Base-by-base conservation (phyloP, 1,140 invertebrate genomes). In the Drosophila leontia region DNA sequence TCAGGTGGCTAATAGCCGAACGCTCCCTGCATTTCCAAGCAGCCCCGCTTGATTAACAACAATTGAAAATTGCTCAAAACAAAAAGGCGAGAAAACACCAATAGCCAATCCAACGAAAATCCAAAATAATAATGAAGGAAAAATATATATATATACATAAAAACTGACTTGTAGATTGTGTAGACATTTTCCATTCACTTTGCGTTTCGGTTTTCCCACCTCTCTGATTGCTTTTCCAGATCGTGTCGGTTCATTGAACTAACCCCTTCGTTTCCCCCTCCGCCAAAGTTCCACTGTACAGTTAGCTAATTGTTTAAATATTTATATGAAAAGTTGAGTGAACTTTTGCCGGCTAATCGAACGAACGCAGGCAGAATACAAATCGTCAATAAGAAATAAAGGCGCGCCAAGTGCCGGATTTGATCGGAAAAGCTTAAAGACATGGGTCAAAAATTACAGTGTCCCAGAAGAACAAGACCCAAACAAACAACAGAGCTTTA, bases 161-260 rank as follows among this genome's bases (percentile, higher is more conserved):
- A 80, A 65, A 78, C 75, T 64, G 53, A 78, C 63, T 55, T 34
- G 63, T 23, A 70, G 50, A 87, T 63, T 88, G 74, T 88, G 86
- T 77, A 88, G 85, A 91, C 85, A 88, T 90, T 87, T 87, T 87
- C 84, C 84, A 88, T 87, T 87, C 84, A 87, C 84, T 87, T 87
- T 87, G 85, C 80, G 84, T 87, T 87, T 88, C 72, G 77, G 77
- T 84, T 87, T 87, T 88, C 78, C 85, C 84, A 71, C 62, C 77
- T 53, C 80, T 63, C 68, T 87, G 84, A 87, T 88, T 87, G 84
- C 64, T 88, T 87, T 87, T 88, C 80, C 84, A 87, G 56, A 67
- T 23, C 50, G 61, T 39, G 32, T 51, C 53, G 70, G 84, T 87
- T 87, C 84, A 71, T 78, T 87, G 84, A 87, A 80, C 83, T 56